phyloP scores from a whole-genome alignment of 2,888 invertebrate species.

The Microctonus aethiopoides region DNA sequence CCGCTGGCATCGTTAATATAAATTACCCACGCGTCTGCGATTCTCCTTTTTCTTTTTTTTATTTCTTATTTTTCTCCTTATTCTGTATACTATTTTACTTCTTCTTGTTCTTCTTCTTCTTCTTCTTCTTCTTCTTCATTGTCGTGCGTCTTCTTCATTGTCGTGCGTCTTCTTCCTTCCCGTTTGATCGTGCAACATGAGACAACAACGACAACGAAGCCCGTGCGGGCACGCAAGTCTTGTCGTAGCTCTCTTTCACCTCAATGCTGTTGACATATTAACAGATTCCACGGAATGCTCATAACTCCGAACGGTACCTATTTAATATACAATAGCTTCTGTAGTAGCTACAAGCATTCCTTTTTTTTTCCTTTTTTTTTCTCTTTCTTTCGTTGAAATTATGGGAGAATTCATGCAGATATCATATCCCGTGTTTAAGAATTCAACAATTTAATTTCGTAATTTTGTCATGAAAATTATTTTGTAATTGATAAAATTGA shows the following conservation, averaged over 20 bases:
- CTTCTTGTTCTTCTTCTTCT: not conserved
- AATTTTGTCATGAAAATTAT: too few relatives aligned
- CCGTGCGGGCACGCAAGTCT: not conserved
- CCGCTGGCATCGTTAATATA: slow-evolving; percentile 53
- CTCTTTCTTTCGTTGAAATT: not conserved
- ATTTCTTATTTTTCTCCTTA: slow-evolving; percentile 15
- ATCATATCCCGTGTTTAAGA: too few relatives aligned
- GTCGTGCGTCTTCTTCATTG: not conserved
- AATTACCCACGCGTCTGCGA: slow-evolving; percentile 39
- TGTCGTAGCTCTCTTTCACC: slow-evolving; percentile 24
- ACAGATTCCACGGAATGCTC: slow-evolving; percentile 57
- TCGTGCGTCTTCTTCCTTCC: not conserved
- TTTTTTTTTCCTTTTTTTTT: slow-evolving; percentile 5
- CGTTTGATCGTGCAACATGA: not conserved
- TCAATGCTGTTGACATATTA: slow-evolving; percentile 48
- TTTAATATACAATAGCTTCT: slow-evolving; percentile 58
- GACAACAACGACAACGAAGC: not conserved
- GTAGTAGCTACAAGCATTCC: slow-evolving; percentile 41
- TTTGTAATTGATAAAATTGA: too few relatives aligned
- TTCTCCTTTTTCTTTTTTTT: slow-evolving; percentile 10
- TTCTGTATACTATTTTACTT: slow-evolving; percentile 5
- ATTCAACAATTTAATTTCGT: too few relatives aligned
- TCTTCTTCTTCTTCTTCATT: not conserved
- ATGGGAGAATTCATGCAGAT: too few relatives aligned
- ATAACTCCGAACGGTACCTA: slow-evolving; percentile 58